These are phyloP conservation scores for Acleris emargana DNA, from an alignment of 2,888 invertebrate genomes.

Conservation along the genomic window DNA sequence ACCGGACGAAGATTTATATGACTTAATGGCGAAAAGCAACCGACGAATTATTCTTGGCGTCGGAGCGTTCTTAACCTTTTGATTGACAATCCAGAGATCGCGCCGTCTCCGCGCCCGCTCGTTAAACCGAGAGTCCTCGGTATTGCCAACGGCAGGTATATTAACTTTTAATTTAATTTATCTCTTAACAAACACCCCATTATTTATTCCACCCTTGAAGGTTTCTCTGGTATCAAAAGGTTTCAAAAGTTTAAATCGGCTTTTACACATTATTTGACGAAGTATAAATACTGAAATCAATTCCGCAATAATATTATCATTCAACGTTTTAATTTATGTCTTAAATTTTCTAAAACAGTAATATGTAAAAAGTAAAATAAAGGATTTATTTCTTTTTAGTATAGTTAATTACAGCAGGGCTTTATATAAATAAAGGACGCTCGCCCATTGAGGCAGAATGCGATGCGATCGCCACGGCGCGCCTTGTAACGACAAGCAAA, in stretches of 20 bases:
- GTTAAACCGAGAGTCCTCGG: conserved; percentile 36
- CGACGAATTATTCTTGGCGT: conserved; percentile 39
- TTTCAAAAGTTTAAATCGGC: too few relatives aligned
- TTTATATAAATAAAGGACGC: conserved; percentile 78
- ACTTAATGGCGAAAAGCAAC: conserved; percentile 44
- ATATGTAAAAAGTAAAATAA: conserved; percentile 59
- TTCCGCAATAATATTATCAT: background rate
- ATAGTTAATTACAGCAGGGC: conserved; percentile 79
- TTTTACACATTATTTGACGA: too few relatives aligned
- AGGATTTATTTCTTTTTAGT: conserved; percentile 74
- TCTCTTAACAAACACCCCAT: conserved; percentile 4
- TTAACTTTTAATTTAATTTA: conserved; percentile 15
- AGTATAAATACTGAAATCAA: too few relatives aligned
- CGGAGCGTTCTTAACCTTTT: conserved; percentile 41
- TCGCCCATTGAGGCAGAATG: conserved; percentile 72
- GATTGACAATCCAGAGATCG: conserved; percentile 39
- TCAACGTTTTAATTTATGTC: conserved; percentile 9
- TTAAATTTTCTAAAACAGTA: conserved; percentile 39
- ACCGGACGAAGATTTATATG: conserved; percentile 53
- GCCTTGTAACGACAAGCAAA: conserved; percentile 82
- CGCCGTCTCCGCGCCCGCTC: conserved; percentile 32
- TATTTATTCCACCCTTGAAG: background rate
- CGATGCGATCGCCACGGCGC: conserved; percentile 71
- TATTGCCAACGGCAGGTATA: conserved; percentile 14
- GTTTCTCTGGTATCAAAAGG: too few relatives aligned